These are phyloP conservation scores for Muricea muricata DNA, from an alignment of 92 coral and sea anemone species.

Conservation along the genomic window DNA sequence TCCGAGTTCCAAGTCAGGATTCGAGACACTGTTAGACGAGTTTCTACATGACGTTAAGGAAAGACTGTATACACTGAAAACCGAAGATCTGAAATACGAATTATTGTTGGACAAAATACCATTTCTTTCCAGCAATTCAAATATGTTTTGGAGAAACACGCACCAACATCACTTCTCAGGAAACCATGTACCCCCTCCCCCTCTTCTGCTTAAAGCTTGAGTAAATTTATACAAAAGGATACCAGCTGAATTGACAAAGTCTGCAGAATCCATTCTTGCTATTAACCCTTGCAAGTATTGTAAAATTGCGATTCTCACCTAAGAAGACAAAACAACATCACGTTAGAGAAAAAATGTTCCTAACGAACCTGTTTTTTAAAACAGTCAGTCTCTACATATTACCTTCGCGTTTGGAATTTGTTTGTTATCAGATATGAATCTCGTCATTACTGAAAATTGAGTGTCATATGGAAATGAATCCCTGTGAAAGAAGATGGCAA, in stretches of 20 bases:
- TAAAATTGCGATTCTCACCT: constrained; percentile 91
- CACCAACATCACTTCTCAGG: too few relatives aligned
- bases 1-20: constrained; percentile 97
- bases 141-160: too few relatives aligned
- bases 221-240: constrained; percentile 58
- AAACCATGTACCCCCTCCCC: too few relatives aligned
- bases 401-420: constrained; percentile 98
- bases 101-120: too few relatives aligned
- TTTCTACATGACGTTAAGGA: constrained; percentile 75
- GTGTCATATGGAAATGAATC: constrained; percentile 97
- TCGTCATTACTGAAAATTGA: constrained; percentile 89
- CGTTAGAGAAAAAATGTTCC: neutral
- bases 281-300: constrained; percentile 98
- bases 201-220: too few relatives aligned
- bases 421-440: constrained; percentile 96
- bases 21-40: constrained; percentile 96
- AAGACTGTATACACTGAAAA: neutral
- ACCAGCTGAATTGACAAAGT: constrained; percentile 98
- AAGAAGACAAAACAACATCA: neutral
- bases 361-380: neutral
- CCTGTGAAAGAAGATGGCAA: constrained; percentile 45
- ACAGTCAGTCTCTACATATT: neutral
- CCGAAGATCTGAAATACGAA: too few relatives aligned
- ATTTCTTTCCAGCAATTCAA: too few relatives aligned
- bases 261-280: constrained; percentile 96